These are phyloP conservation scores for Megalops atlanticus DNA, from an alignment of 2,113 vertebrate genomes.

Conservation along the genomic window DNA sequence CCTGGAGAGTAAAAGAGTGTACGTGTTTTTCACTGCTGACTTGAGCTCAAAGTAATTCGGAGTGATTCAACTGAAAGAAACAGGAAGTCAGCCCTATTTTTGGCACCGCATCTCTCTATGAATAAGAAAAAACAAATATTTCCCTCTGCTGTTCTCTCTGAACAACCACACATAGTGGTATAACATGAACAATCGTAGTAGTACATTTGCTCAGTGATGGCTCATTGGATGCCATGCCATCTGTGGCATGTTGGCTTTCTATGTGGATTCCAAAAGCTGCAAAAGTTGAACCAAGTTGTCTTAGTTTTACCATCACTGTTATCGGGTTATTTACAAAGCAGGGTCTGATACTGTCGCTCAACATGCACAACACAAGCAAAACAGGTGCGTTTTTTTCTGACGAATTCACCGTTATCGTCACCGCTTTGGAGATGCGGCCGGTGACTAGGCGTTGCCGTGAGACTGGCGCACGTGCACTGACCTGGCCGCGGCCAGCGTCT, in stretches of 20 bases:
- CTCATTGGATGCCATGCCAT: neutral
- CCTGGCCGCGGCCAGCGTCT: slow-evolving; percentile 71
- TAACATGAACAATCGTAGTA: neutral
- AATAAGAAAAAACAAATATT: neutral
- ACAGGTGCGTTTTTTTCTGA: neutral
- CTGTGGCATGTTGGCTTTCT: neutral
- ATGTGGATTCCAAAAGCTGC: neutral
- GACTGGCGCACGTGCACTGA: slow-evolving; percentile 14
- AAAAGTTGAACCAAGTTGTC: neutral
- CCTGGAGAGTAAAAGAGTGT: slow-evolving; percentile 41
- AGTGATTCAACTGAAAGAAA: neutral
- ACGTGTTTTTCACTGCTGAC: neutral
- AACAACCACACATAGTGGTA: too few species aligned
- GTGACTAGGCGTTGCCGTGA: neutral
- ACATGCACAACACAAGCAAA: neutral
- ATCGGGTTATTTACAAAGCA: neutral
- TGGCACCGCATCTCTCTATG: neutral
- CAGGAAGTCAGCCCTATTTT: neutral
- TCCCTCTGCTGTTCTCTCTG: neutral
- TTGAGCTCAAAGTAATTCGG: neutral
- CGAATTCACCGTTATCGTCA: neutral
- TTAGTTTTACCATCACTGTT: neutral
- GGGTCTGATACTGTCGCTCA: neutral
- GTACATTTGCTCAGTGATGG: too few species aligned
- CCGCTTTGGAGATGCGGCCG: neutral